phyloP scores from a whole-genome alignment of 2,797 vertebrate genomes.

The Tokudaia tokunoshimensis region DNA sequence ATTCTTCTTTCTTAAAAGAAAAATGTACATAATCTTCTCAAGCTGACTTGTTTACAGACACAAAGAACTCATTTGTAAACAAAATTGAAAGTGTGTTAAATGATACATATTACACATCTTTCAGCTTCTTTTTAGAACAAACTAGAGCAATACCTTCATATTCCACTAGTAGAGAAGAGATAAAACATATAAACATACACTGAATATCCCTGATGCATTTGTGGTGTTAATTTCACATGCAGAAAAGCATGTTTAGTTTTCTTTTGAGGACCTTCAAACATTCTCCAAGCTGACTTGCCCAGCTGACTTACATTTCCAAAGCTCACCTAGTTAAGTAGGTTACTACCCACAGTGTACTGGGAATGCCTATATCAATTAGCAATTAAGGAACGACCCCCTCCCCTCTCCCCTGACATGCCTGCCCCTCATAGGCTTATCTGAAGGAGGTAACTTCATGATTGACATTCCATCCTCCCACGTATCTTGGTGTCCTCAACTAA shows the following conservation, averaged over 20 bases:
- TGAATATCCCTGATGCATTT: neutral
- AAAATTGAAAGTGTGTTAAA: neutral
- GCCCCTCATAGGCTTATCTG: neutral
- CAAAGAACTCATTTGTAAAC: neutral
- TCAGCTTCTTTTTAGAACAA: neutral
- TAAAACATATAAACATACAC: neutral
- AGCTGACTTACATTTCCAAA: neutral
- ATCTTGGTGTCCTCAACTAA: neutral
- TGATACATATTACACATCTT: neutral
- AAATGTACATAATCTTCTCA: constrained; percentile 19
- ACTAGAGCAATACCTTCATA: neutral
- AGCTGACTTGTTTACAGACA: constrained; percentile 26
- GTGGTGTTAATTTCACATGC: neutral
- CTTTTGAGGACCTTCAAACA: neutral
- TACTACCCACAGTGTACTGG: neutral
- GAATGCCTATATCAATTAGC: neutral
- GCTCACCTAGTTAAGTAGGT: neutral
- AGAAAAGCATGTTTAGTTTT: neutral
- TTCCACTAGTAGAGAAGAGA: neutral
- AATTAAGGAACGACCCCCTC: neutral
- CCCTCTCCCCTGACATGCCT: neutral
- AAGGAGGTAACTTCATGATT: neutral
- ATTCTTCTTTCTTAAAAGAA: constrained; percentile 46
- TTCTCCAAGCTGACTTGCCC: neutral
- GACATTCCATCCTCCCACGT: neutral